Evolutionary conservation across 2,113 vertebrate genomes (phyloP), one percentile per base, ranked within the genome.

Genomic region (Colinus virginianus): DNA sequence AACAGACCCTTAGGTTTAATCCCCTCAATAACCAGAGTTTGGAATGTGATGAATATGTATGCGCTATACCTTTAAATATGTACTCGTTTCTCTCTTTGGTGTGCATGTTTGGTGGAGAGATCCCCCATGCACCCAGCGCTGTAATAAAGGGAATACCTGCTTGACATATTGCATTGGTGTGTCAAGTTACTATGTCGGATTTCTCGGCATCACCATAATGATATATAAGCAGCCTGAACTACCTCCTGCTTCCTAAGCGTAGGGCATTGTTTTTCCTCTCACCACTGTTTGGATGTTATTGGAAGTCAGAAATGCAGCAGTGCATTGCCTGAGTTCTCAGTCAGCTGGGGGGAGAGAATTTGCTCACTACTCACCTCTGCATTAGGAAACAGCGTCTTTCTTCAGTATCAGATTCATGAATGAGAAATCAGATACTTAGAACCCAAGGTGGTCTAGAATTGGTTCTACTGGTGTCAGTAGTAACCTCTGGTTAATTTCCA

Each of bases 181-280:
- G n/a, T n/a, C n/a, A n/a, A n/a, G n/a, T n/a, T n/a, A n/a, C n/a
- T n/a, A n/a, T n/a, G n/a, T n/a, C n/a, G n/a, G n/a, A n/a, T n/a
- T n/a, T n/a, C n/a, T n/a, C n/a, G n/a, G n/a, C n/a, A n/a, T n/a
- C n/a, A n/a, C n/a, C 66, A 80, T 59, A 96, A 90, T 77, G 87
- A 96, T 86, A 92, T 67, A 85, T 62, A 92, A 93, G 88, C 63
- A 88, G 22, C 30, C 81, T n/a, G n/a, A 83, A 88, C 67, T 84
- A 94, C 96, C 91, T 93, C 43, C 88, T 96, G 83, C 72, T 80
- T 84, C 74, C 58, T 38, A 30, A 78, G 66, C 66, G 68, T 1
- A 2, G 34, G 36, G n/a, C n/a, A 94, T 94, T 94, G 84, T 89
- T 96, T 94, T 90, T 87, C 63, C 59, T 14, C 36, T 76, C 58